Base-by-base conservation (phyloP, 1,140 invertebrate genomes). In the Tribolium castaneum region DNA sequence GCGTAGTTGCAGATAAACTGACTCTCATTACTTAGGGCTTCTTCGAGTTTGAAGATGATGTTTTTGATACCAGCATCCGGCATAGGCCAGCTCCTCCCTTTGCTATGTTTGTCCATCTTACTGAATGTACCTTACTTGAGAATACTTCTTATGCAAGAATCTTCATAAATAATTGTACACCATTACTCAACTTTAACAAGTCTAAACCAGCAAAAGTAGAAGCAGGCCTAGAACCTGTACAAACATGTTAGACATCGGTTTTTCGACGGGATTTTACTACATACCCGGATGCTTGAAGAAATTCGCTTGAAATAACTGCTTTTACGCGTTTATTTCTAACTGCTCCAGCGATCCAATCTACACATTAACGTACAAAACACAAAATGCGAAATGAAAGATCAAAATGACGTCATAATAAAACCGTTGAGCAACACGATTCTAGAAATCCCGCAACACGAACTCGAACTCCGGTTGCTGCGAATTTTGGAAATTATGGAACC, bases 11-110 rank as follows among this genome's bases (percentile, higher is more conserved):
- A 72, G 75, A 39, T 25, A 79, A 75, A 78, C 78, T 82, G 49
- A 25, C 66, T 78, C 51, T 82, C 82, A 12, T 77, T 77, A 54
- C 62, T 16, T 70, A 82, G 74, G 51, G 78, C 76, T 75, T 82
- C 80, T 78, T 82, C 80, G 16, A 82, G 76, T 45, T 82, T 80
- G 39, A 76, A 83, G 39, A 73, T 70, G 30, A 83, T 59, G 9
- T 79, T 76, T 81, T 83, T 81, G 14, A 79, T 74, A 50, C 51
- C 45, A 80, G 82, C 82, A 83, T 79, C 82, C 75, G 80, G 79
- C 70, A 78, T 52, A 83, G 82, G 79, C 82, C 82, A 66, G 54
- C 80, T 78, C 80, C 82, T 83, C 78, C 82, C 80, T 83, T 83
- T 83, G 78, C 75, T 77, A 30, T 71, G 54, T 73, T 80, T 79